These are phyloP conservation scores for Argya squamiceps DNA, from an alignment of 2,797 vertebrate genomes.

Conservation along the genomic window DNA sequence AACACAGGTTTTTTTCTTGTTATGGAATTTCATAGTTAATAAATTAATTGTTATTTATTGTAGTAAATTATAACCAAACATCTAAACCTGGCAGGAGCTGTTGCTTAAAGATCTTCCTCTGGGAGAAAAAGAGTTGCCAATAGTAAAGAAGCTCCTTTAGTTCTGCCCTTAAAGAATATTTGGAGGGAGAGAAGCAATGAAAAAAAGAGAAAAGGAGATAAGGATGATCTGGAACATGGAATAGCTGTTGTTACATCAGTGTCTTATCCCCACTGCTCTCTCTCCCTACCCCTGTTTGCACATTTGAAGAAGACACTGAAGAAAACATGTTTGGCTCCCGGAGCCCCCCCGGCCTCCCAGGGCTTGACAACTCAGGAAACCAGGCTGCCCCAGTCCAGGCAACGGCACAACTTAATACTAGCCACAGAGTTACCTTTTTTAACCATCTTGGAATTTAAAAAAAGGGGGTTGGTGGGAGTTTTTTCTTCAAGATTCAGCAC, in stretches of 20 bases:
- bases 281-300: not conserved
- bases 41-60: conserved; percentile 74
- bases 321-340: not conserved
- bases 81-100: conserved; percentile 53
- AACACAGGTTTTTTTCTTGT: conserved; percentile 65
- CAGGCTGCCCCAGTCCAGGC: conserved; percentile 22
- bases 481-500: conserved; percentile 61
- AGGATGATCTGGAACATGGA: not conserved
- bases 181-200: not conserved
- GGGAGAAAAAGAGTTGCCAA: conserved; percentile 49
- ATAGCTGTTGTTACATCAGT: not conserved
- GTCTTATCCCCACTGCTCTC: not conserved
- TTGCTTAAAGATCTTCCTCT: conserved; percentile 42
- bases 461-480: not conserved
- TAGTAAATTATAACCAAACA: conserved; percentile 60
- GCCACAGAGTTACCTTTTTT: conserved; percentile 27
- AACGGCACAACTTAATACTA: not conserved
- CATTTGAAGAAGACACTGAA: not conserved
- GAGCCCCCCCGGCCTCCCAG: not conserved
- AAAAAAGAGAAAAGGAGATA: not conserved
- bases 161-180: not conserved
- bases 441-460: conserved; percentile 62
- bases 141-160: conserved; percentile 18
- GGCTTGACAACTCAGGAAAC: conserved; percentile 61
- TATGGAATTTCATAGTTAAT: conserved; percentile 64